Conservation (phyloP, 2,888 invertebrate genomes). For the Drosophila differens region DNA sequence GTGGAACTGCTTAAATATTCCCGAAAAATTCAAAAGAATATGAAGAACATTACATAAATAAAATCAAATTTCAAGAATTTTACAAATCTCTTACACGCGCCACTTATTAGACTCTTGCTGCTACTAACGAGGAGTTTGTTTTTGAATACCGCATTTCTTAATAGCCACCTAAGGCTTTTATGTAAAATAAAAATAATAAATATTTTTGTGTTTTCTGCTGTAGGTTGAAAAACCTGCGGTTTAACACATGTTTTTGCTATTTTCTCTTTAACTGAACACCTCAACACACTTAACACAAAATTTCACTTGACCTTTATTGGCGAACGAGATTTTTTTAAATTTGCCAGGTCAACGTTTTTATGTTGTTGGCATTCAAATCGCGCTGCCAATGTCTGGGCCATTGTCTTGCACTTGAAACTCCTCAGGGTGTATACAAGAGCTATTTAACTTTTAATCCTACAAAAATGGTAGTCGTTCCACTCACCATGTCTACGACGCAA, state of each 20-base stretch:
- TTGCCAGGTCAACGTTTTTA: slow-evolving; percentile 44
- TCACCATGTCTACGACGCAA: slow-evolving; percentile 39
- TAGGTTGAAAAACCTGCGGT: neutral
- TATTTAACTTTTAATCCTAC: slow-evolving; percentile 75
- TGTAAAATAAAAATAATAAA: neutral
- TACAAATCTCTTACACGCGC: neutral
- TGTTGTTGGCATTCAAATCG: slow-evolving; percentile 42
- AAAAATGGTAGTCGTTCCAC: slow-evolving; percentile 48
- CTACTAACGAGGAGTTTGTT: neutral
- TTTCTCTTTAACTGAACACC: neutral
- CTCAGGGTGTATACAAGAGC: slow-evolving; percentile 46
- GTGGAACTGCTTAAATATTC: too few species aligned
- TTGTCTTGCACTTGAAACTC: slow-evolving; percentile 32
- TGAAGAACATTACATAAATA: too few species aligned
- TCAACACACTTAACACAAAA: neutral
- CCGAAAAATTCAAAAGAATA: too few species aligned
- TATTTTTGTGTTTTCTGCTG: neutral
- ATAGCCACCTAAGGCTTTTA: neutral
- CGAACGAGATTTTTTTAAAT: slow-evolving; percentile 1
- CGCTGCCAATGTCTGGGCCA: slow-evolving; percentile 35
- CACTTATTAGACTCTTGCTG: neutral
- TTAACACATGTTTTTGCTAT: neutral
- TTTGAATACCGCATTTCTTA: neutral
- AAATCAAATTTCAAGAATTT: too few species aligned
- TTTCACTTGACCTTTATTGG: slow-evolving; percentile 31